Percentiles rank a stretch among this genome's conserved stretches.
Conservation (phyloP, 2,888 invertebrate species). For the Heliconius aoede region DNA sequence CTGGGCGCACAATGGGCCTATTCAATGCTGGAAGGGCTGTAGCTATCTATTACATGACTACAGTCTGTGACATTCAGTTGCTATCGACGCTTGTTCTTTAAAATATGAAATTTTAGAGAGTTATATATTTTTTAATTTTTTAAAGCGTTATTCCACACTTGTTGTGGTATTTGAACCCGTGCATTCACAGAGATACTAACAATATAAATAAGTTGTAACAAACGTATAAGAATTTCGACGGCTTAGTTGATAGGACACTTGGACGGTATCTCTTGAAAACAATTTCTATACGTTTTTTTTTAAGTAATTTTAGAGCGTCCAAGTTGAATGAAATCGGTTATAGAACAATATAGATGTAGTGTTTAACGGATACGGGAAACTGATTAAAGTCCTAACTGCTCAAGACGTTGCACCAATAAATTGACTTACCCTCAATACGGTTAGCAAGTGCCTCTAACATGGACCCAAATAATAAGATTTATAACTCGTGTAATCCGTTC, state of each 20-base stretch:
- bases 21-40: constrained; percentile 40
- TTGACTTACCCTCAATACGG: constrained; percentile 41
- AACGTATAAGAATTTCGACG: no score
- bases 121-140: neutral
- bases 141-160: neutral
- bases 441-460: constrained; percentile 35
- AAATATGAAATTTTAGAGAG: neutral
- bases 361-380: constrained; percentile 14
- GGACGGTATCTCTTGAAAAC: no score
- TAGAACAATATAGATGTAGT: neutral
- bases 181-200: no score
- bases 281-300: no score
- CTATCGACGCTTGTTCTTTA: neutral
- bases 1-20: constrained; percentile 42
- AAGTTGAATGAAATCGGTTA: neutral
- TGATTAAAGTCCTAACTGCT: constrained; percentile 34
- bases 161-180: no score
- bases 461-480: constrained; percentile 39
- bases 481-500: constrained; percentile 12
- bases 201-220: no score
- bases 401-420: constrained; percentile 40
- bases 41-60: constrained; percentile 41
- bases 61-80: neutral
- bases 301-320: no score
- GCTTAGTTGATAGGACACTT: no score